A percentile compares a stretch with the other conserved stretches of the same genome.
These are phyloP conservation scores for Drosophila rubida DNA, from an alignment of 2,888 invertebrate genomes.

Conservation along the genomic window DNA sequence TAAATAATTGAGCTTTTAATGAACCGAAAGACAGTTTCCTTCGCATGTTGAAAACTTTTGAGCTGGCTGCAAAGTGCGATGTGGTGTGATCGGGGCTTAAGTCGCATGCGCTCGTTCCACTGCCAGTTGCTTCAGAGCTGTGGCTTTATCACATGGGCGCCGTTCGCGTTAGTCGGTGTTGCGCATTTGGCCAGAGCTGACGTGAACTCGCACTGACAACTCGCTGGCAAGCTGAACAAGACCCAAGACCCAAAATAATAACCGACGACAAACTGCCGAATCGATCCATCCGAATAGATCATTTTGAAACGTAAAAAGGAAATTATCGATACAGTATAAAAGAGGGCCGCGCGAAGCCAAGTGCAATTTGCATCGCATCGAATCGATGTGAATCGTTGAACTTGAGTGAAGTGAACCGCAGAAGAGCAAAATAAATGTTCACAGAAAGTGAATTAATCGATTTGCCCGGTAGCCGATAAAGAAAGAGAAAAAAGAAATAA, in stretches of 20 bases:
- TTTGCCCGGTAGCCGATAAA: constrained; percentile 21
- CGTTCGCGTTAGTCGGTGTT: constrained; percentile 68
- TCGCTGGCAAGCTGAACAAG: background rate
- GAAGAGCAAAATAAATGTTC: constrained; percentile 2
- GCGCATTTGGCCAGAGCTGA: constrained; percentile 72
- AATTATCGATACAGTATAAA: background rate
- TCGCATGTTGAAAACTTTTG: too few relatives aligned
- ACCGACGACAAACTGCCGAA: constrained; percentile 16
- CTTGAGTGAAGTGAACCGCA: constrained; percentile 21
- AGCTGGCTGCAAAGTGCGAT: background rate
- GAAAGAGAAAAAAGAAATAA: too few relatives aligned
- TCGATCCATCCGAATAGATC: background rate
- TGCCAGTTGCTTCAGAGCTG: constrained; percentile 23
- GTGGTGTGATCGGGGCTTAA: constrained; percentile 20
- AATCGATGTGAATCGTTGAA: constrained; percentile 1
- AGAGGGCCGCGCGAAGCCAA: constrained; percentile 1
- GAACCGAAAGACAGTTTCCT: too few relatives aligned
- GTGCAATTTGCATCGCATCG: constrained; percentile 9
- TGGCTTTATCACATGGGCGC: constrained; percentile 44
- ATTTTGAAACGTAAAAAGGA: background rate
- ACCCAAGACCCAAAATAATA: background rate
- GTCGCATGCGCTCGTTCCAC: constrained; percentile 25
- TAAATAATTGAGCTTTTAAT: too few relatives aligned
- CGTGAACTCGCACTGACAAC: constrained; percentile 44
- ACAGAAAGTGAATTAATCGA: constrained; percentile 9